Percentiles rank a stretch among this genome's conserved stretches.
These are phyloP conservation scores for Dolichomitus sp. DNA, from an alignment of 2,888 invertebrate genomes.

Conservation along the genomic window DNA sequence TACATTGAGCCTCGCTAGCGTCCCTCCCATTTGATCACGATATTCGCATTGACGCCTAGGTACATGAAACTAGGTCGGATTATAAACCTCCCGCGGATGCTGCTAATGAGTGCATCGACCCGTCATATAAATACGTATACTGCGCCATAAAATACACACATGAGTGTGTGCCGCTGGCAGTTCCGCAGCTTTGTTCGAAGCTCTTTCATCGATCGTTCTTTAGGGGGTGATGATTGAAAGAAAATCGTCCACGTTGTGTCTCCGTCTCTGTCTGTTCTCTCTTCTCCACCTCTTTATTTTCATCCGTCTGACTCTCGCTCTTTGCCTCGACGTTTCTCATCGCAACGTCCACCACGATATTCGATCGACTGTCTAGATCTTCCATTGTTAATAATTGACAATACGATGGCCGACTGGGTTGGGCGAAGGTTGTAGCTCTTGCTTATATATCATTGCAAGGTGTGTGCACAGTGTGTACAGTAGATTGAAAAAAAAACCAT, in stretches of 20 bases:
- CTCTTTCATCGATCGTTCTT: slow-evolving; percentile 55
- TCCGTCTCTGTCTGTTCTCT: not conserved
- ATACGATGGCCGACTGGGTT: slow-evolving; percentile 26
- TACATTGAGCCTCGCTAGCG: not conserved
- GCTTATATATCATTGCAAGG: slow-evolving; percentile 5
- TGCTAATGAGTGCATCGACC: not conserved
- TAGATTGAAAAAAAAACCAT: not conserved
- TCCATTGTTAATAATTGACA: slow-evolving; percentile 54
- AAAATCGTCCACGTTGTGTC: slow-evolving; percentile 48
- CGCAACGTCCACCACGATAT: slow-evolving; percentile 11
- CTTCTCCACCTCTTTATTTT: slow-evolving; percentile 11
- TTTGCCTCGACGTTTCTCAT: not conserved
- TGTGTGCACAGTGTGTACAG: not conserved
- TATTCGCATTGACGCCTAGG: slow-evolving; percentile 21
- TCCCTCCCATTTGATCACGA: slow-evolving; percentile 1
- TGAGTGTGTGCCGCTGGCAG: slow-evolving; percentile 6
- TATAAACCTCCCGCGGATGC: slow-evolving; percentile 20
- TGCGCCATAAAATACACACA: not conserved
- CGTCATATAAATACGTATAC: not conserved
- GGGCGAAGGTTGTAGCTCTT: slow-evolving; percentile 4
- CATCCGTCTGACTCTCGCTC: slow-evolving; percentile 9
- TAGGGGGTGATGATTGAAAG: slow-evolving; percentile 54
- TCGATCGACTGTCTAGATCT: slow-evolving; percentile 50
- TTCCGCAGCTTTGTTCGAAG: slow-evolving; percentile 40
- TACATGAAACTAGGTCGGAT: slow-evolving; percentile 40